phyloP scores from a whole-genome alignment of 1,140 invertebrate species.

The Heliconius eleuchia region DNA sequence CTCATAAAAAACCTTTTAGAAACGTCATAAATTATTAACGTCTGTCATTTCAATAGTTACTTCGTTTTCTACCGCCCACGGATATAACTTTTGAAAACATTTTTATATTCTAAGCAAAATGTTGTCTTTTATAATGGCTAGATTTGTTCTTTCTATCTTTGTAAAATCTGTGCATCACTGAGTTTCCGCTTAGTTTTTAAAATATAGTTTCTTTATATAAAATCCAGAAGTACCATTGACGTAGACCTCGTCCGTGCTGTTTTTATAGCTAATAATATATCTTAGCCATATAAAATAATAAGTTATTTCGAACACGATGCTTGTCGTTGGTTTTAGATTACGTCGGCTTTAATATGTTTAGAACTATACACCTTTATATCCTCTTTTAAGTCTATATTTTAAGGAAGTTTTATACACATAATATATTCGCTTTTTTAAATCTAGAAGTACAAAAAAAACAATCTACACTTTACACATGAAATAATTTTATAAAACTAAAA shows the following conservation, averaged over 20 bases:
- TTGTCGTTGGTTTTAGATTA: neutral
- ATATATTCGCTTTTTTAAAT: too few relatives aligned
- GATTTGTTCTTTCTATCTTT: neutral
- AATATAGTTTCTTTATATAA: neutral
- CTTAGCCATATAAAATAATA: neutral
- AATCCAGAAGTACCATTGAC: neutral
- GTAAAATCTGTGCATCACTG: neutral
- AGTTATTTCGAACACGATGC: neutral
- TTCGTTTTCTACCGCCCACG: neutral
- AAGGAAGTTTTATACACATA: too few relatives aligned
- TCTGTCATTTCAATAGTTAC: slow-evolving; percentile 40
- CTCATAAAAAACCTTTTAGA: slow-evolving; percentile 45
- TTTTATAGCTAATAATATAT: neutral
- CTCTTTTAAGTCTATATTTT: too few relatives aligned
- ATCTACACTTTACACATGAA: too few relatives aligned
- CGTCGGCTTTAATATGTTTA: neutral
- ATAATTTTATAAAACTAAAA: too few relatives aligned
- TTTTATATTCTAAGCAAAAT: slow-evolving; percentile 5
- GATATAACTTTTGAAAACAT: neutral
- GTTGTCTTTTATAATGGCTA: neutral
- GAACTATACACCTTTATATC: too few relatives aligned
- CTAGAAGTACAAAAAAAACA: too few relatives aligned
- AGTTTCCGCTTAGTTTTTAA: neutral
- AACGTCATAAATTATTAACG: slow-evolving; percentile 42
- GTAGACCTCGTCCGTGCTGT: neutral